Evolutionary conservation across 1,140 invertebrate genomes (phyloP), one percentile per base, ranked within the genome.

Genomic region (Pogonomyrmex barbatus): DNA sequence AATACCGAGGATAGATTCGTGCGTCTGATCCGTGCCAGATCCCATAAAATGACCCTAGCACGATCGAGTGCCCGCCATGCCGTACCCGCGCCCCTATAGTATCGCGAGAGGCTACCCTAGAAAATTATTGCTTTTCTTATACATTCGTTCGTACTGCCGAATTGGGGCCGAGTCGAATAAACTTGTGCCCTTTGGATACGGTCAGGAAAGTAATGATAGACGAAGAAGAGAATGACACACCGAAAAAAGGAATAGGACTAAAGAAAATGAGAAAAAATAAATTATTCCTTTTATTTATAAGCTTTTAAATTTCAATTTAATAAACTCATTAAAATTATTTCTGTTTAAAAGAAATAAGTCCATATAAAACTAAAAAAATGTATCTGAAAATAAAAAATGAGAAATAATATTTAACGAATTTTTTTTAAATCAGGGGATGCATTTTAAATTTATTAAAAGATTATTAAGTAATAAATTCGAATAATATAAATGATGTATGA

Each of bases 51-150:
- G 92, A 94, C 94, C 94, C 94, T 90, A 89, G 87, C 63, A 76
- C 89, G 91, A 88, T 91, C 88, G 88, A 91, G 86, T 89, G 78
- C 81, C 82, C 71, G 82, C 68, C 36, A 42, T 68, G 12, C 33
- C 79, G 30, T 39, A 12, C 82, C 83, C 89, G 73, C 62, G 50
- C 78, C 79, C 70, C 71, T 60, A 67, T 52, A 52, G 56, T 56
- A 87, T 76, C 75, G 82, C 56, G 54, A 67, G 24, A 78, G 60
- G 54, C 75, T 58, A 85, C 87, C 81, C 88, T 67, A 91, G 90
- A 93, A 94, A 95, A 95, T 94, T 94, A 94, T 94, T 94, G 93
- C 93, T 94, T 92, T 93, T 88, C 93, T 95, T 94, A 94, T 94
- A 94, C 88, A 94, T 94, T 94, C 93, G 92, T 94, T 91, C 71